Base-by-base conservation (phyloP, 1,140 invertebrate species). In the Marisa cornuarietis region DNA sequence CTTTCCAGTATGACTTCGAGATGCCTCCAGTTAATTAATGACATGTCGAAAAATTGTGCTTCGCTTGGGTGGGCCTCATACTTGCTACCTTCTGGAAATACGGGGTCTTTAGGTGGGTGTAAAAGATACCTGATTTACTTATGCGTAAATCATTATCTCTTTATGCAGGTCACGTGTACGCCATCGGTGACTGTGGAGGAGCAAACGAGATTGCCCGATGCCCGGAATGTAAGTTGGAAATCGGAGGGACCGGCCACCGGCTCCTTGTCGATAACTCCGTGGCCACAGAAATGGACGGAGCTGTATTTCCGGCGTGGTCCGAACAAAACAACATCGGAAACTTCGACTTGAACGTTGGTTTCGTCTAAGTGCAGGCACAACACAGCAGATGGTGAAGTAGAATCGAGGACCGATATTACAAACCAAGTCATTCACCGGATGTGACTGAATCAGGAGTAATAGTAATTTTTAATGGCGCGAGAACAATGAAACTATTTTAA, bases 151-250 rank as follows among this genome's bases (percentile, higher is more conserved):
- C 20, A 10, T 20, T 24, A 9, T 77, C 16, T 81, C 4, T 83
- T 78, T 51, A 65, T 78, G 65, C 82, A 90, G 94, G 94, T 8
- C 95, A 95, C 87, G 88, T 93, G 72, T 95, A 95, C 87, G 92
- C 90, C 49, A 95, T 95, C 82, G 92, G 90, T 6, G 93, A 95
- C 24, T 95, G 95, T 88, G 95, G 95, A 31, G 94, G 94, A 10
- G 94, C 95, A 0, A 95, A 92, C 91, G 52, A 93, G 87, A 83
- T 87, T 71, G 75, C 88, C 0, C 91, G 78, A 71, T 96, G 95
- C 87, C 94, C 94, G 72, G 93, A 93, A 76, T 95, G 95, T 88
- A 91, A 91, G 3, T 92, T 83, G 3, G 4, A 5, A 6, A 94
- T 96, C 84, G 95, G 95, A 9, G 95, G 95, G 7, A 26, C 11